Evolutionary conservation across 2,113 vertebrate species (phyloP), one percentile per base, ranked within the genome.

Genomic region (Gadus chalcogrammus): DNA sequence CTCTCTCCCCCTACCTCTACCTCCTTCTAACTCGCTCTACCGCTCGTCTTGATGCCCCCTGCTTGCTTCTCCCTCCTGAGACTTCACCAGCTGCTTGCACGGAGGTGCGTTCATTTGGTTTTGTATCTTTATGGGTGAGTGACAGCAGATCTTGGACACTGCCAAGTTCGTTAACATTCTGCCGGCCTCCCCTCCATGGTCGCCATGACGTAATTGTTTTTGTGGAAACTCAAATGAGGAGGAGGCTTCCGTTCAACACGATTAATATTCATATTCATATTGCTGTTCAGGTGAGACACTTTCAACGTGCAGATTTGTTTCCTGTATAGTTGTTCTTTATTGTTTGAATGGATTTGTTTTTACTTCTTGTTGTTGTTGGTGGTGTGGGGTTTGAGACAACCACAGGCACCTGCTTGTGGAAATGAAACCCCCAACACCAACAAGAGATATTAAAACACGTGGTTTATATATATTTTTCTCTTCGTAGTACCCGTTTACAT

Each of bases 171-270:
- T 90, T 80, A 86, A 68, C 79, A 88, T 87, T 83, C 88, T 69
- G 55, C 55, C 15, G 15, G n/a, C 87, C 60, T 67, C 38, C 75
- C 20, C 16, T 59, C 76, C 17, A 60, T 31, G 13, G 81, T 81
- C 82, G 76, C 82, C 65, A 64, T 90, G 88, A 85, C 84, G 82
- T 89, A 83, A 84, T 53, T 27, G 68, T 85, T 73, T 81, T 86
- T 83, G 77, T 79, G 76, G 82, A 81, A 81, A 88, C 84, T 53
- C 71, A 20, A 52, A 20, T 3, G 1, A 48, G 75, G 70, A 68
- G 69, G 64, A 62, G 81, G 86, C 75, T 83, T 82, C 82, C 64
- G 79, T 71, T 68, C 72, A 67, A 68, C 71, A 66, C 56, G 17
- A 67, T 4, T 16, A 42, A 65, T 68, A 52, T 56, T 85, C 60